Conservation (phyloP, 2,797 vertebrate species). For the Pangasius djambal region DNA sequence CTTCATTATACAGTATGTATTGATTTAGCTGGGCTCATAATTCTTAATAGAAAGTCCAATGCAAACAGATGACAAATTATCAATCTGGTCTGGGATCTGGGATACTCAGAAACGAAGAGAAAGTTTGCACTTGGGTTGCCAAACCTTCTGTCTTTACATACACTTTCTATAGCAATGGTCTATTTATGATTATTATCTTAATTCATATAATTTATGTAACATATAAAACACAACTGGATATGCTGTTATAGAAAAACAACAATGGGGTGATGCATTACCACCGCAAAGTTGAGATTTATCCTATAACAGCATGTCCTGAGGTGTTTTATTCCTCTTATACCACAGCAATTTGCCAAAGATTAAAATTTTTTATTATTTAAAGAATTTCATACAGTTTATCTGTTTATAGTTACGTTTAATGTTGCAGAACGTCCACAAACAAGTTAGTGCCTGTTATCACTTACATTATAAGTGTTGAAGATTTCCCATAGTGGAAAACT, state of each 20-base stretch:
- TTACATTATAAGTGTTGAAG: background rate
- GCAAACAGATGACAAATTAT: background rate
- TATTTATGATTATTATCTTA: background rate
- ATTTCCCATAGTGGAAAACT: background rate
- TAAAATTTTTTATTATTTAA: background rate
- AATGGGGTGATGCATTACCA: background rate
- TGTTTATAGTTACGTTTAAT: background rate
- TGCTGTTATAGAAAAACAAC: background rate
- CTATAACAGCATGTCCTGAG: background rate
- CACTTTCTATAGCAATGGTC: background rate
- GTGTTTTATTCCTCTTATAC: background rate
- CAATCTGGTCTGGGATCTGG: background rate
- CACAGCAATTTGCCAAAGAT: background rate
- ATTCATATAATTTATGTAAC: background rate
- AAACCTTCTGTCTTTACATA: background rate
- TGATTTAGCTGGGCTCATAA: background rate
- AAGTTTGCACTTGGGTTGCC: background rate
- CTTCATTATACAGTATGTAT: background rate
- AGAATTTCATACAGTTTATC: background rate
- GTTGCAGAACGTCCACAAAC: background rate
- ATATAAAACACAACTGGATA: background rate
- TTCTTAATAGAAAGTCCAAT: constrained; percentile 4
- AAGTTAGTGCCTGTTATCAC: background rate
- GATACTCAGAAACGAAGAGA: background rate
- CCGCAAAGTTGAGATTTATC: background rate